Conservation (phyloP, 2,888 invertebrate species). For the Acanthosepion lycidas region DNA sequence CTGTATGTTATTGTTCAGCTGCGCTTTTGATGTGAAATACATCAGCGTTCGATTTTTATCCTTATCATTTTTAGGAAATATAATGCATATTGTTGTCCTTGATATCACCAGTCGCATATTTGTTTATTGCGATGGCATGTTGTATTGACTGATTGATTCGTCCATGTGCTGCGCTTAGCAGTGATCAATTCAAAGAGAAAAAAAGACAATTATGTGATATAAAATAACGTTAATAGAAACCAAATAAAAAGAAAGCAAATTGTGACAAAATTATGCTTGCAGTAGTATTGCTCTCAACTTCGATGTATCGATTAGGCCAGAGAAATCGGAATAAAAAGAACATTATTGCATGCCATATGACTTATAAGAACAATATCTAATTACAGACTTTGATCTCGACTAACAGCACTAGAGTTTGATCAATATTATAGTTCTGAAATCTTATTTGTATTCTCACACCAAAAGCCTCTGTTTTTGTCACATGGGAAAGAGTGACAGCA, state of each 20-base stretch:
- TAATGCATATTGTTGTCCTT: neutral
- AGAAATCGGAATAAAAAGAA: neutral
- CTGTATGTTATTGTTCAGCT: neutral
- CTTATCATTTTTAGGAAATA: neutral
- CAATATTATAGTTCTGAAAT: neutral
- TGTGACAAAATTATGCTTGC: too few species aligned
- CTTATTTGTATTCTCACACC: neutral
- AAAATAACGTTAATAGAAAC: too few species aligned
- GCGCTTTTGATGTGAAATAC: neutral
- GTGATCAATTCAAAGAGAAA: neutral
- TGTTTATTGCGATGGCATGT: neutral
- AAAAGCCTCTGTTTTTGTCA: neutral
- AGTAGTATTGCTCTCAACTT: neutral
- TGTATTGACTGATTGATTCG: slow-evolving; percentile 1
- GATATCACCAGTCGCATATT: neutral
- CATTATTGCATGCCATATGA: neutral
- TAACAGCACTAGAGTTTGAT: neutral
- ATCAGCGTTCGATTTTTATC: neutral
- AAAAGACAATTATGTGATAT: neutral
- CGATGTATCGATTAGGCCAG: neutral
- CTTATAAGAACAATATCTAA: neutral
- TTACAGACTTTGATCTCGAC: neutral
- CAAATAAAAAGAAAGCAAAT: too few species aligned
- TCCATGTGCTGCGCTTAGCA: neutral
- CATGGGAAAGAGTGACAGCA: neutral